Conservation (phyloP, 2,113 vertebrate genomes). For the Podocnemis expansa region DNA sequence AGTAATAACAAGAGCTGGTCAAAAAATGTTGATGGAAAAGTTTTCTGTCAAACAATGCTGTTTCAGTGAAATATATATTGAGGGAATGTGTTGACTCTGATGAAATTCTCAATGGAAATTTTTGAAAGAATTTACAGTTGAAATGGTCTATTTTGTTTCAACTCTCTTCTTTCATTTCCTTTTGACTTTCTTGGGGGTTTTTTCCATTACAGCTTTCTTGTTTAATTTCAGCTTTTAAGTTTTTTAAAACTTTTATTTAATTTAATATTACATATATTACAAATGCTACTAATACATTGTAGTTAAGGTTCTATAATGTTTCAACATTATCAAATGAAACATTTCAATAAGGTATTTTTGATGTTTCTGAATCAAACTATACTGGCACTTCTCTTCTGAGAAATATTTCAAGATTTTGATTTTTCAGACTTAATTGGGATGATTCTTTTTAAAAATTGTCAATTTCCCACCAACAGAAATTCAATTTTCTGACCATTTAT, state of each 20-base stretch:
- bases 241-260: not conserved
- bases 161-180: not conserved
- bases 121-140: not conserved
- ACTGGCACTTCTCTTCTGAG: not conserved
- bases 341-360: not conserved
- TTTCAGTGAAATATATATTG: not conserved
- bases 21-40: not conserved
- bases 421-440: not conserved
- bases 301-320: not conserved
- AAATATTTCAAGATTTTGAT: not conserved
- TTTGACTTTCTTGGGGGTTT: not conserved
- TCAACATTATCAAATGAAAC: not conserved
- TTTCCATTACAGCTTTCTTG: not conserved
- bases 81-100: not conserved
- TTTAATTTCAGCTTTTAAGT: not conserved
- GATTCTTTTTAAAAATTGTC: fast-evolving
- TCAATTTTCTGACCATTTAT: not conserved
- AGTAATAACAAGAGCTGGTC: not conserved
- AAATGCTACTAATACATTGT: not conserved
- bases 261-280: not conserved
- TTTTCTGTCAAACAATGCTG: not conserved
- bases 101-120: not conserved
- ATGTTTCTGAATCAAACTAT: not conserved
- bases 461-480: not conserved
- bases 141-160: not conserved